phyloP scores from a whole-genome alignment of 1,140 invertebrate species.

The Achroia grisella region DNA sequence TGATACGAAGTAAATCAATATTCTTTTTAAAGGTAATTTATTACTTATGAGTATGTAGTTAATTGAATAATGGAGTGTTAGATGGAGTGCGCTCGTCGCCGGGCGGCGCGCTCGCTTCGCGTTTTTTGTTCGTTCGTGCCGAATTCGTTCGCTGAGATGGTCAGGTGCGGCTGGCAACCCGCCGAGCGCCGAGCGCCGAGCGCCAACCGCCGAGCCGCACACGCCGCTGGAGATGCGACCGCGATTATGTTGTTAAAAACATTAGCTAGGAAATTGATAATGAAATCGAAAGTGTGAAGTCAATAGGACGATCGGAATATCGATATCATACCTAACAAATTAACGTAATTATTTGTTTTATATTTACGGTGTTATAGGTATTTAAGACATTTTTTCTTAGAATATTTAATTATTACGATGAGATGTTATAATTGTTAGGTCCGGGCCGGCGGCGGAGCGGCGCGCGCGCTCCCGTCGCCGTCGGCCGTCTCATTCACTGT shows the following conservation, averaged over 20 bases:
- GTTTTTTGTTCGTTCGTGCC: conserved; percentile 63
- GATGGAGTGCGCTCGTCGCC: conserved; percentile 51
- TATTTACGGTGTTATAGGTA: conserved; percentile 73
- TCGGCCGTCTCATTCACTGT: conserved; percentile 63
- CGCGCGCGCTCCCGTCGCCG: conserved; percentile 42
- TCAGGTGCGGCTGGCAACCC: conserved; percentile 19
- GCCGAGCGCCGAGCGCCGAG: conserved; percentile 19
- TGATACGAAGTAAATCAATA: conserved; percentile 73
- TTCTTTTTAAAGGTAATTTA: conserved; percentile 73
- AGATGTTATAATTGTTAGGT: conserved; percentile 71
- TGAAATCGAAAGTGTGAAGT: conserved; percentile 69
- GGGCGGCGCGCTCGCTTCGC: conserved; percentile 61
- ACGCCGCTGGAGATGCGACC: conserved; percentile 59
- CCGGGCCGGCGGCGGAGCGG: conserved; percentile 54
- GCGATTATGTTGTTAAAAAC: conserved; percentile 69
- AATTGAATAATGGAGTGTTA: conserved; percentile 69
- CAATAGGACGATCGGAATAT: conserved; percentile 66
- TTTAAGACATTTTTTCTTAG: conserved; percentile 73
- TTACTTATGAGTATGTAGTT: conserved; percentile 72
- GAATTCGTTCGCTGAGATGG: conserved; percentile 54
- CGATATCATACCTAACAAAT: conserved; percentile 73
- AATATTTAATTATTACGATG: conserved; percentile 72
- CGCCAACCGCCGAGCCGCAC: conserved; percentile 41
- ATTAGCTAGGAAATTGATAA: conserved; percentile 73
- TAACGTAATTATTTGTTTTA: conserved; percentile 74